Base-by-base conservation (phyloP, 2,797 vertebrate genomes). In the Aeoliscus strigatus region DNA sequence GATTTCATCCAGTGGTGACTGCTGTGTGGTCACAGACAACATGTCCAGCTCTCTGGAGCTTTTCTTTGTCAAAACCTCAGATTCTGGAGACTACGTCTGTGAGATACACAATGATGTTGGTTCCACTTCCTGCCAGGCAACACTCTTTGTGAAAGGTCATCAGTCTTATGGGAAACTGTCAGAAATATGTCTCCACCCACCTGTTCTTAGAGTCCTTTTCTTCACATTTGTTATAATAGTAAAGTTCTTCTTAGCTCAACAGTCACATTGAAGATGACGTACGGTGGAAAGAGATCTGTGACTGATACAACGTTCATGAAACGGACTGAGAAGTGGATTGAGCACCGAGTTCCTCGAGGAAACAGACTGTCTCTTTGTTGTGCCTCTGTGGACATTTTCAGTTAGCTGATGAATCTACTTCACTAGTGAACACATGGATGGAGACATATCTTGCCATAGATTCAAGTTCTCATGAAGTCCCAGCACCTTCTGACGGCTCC, bases 61-160 rank as follows among this genome's bases (percentile, higher is more conserved):
- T 31, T 93, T 96, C 73, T 94, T 96, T 60, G 88, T 89, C 51
- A 96, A 92, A 73, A 76, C 83, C 17, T 78, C 90, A 1, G 92
- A 98, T 66, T 91, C 93, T 5, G 96, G 94, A 72, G 91, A 89
- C 14, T 99, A 94, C 66, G 84, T 86, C 54, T 96, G 95, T 82
- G 93, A 98, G 59, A 87, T 97, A 48, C 91, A 87, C 77, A 99
- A 98, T 32, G 93, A 95, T 12, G 94, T 98, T 31, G 96, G 96
- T 29, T 89, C 83, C 14, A 82, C 90, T 32, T 91, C 90, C 54
- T 93, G 92, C 66, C 94, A 93, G 80, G 71, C 89, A 29, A 51
- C 86, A 2, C 87, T 99, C 31, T 97, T 96, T 85, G 94, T 99
- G 12, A 99, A 98, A 99, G 96, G 96, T 99, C 79, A 66, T 77